phyloP scores from a whole-genome alignment of 2,888 invertebrate genomes.

The Strigamia maritima region DNA sequence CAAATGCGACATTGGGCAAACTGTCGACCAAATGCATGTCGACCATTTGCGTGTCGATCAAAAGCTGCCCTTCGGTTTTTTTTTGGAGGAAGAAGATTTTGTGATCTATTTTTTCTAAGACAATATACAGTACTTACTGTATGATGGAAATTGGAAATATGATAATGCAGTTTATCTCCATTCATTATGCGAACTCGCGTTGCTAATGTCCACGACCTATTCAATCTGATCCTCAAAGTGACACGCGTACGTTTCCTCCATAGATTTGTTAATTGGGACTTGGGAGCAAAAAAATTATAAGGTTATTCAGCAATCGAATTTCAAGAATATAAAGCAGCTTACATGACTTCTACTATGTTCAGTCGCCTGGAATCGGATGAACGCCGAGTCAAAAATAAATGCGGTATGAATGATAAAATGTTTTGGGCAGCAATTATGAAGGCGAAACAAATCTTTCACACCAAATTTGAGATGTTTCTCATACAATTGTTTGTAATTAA shows the following conservation, averaged over 20 bases:
- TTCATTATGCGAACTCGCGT: background rate
- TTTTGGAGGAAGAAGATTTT: background rate
- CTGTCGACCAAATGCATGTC: too few species aligned
- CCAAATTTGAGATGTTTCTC: too few species aligned
- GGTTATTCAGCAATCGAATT: background rate
- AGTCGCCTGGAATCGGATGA: background rate
- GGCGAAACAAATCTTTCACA: too few species aligned
- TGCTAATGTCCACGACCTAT: background rate
- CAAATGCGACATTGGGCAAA: too few species aligned
- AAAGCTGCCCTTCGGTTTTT: too few species aligned
- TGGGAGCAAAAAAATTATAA: background rate
- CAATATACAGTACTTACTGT: background rate
- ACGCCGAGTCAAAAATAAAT: background rate
- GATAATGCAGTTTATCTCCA: background rate
- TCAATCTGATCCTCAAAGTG: background rate
- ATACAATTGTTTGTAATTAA: too few species aligned
- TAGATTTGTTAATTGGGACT: background rate
- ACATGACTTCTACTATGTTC: background rate
- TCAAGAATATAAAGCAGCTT: background rate
- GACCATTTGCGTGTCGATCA: too few species aligned
- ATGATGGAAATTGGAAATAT: background rate
- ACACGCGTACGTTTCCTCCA: background rate
- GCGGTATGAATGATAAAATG: background rate
- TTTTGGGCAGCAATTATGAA: too few species aligned
- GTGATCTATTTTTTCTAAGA: background rate